Percentiles rank a stretch among this genome's conserved stretches.
Conservation (phyloP, 2,797 vertebrate genomes). For the Ispidina lecontei region DNA sequence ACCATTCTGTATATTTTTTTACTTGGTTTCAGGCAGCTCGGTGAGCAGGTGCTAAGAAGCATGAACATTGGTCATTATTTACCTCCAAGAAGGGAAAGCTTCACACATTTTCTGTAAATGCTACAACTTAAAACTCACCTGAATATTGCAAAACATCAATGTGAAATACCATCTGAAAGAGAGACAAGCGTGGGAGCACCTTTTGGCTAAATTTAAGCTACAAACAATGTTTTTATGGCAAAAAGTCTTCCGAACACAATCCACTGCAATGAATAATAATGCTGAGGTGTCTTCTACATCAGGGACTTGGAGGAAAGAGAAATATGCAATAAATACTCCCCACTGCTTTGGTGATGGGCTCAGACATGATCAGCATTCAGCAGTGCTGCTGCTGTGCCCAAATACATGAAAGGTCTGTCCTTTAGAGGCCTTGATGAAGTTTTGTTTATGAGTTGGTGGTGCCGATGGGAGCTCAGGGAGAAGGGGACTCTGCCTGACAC, state of each 20-base stretch:
- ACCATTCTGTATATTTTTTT: not conserved
- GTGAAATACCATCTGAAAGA: not conserved
- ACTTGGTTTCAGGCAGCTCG: not conserved
- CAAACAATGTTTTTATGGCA: not conserved
- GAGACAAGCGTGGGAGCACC: not conserved
- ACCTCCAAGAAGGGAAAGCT: not conserved
- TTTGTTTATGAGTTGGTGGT: not conserved
- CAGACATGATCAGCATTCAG: slow-evolving; percentile 4
- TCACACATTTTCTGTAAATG: not conserved
- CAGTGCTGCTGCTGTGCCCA: not conserved
- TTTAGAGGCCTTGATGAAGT: not conserved
- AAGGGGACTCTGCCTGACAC: not conserved
- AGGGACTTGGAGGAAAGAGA: not conserved
- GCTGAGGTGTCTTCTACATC: not conserved
- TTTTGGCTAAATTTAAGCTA: not conserved
- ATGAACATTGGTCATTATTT: not conserved
- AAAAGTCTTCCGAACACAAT: not conserved
- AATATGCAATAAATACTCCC: not conserved
- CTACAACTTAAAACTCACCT: not conserved
- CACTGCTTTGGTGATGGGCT: not conserved
- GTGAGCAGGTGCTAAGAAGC: not conserved
- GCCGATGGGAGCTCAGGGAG: not conserved
- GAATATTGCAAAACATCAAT: not conserved
- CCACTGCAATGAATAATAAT: not conserved
- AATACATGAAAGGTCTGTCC: not conserved